Conservation (phyloP, 1,140 invertebrate genomes). For the Drosophila willistoni region DNA sequence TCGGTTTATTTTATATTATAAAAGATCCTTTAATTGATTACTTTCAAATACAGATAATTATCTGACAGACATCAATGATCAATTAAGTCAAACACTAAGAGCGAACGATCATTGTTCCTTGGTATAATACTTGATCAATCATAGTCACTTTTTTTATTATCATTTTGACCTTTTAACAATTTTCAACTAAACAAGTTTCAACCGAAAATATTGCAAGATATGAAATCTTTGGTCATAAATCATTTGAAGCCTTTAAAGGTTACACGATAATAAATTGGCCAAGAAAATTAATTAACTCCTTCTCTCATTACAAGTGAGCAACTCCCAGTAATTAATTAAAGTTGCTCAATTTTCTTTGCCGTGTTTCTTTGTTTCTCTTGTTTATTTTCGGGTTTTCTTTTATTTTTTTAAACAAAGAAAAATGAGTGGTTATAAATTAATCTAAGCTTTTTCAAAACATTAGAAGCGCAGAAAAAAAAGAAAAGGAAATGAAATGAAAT, state of each 20-base stretch:
- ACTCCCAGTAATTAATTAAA: slow-evolving; percentile 61
- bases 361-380: not conserved
- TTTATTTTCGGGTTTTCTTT: not conserved
- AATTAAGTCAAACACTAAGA: no score
- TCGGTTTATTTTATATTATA: no score
- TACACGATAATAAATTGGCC: slow-evolving; percentile 31
- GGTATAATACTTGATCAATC: not conserved
- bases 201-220: slow-evolving; percentile 4
- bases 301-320: slow-evolving; percentile 25
- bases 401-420: not conserved
- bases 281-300: slow-evolving; percentile 67
- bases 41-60: no score
- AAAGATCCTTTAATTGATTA: no score
- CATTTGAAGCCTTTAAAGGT: slow-evolving; percentile 11
- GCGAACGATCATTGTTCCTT: no score
- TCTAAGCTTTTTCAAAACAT: slow-evolving; percentile 34
- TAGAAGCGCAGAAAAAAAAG: slow-evolving; percentile 38
- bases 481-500: slow-evolving; percentile 36
- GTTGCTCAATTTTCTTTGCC: slow-evolving; percentile 32
- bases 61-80: no score
- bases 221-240: not conserved
- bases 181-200: not conserved
- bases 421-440: slow-evolving; percentile 66
- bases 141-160: not conserved
- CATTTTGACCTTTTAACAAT: not conserved